phyloP scores from a whole-genome alignment of 2,888 invertebrate species.

The Patella pellucida region DNA sequence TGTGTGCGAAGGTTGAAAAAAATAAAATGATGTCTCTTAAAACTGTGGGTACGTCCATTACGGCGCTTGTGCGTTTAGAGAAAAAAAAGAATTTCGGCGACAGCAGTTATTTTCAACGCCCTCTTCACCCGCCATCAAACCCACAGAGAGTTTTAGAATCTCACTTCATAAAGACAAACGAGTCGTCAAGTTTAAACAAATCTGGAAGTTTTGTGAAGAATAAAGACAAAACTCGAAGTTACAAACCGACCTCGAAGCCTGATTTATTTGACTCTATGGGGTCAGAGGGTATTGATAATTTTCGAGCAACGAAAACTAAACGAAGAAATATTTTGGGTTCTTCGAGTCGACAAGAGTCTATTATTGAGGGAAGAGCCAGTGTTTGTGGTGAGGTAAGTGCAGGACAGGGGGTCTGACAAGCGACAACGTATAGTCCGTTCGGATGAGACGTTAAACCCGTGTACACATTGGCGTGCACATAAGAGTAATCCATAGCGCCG shows the following conservation, averaged over 20 bases:
- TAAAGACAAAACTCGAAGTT: neutral
- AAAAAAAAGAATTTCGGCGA: neutral
- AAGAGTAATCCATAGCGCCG: no score
- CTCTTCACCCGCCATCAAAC: neutral
- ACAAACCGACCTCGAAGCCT: neutral
- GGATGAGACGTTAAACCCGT: no score
- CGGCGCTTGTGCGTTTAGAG: neutral
- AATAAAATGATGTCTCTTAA: neutral
- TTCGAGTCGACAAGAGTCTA: neutral
- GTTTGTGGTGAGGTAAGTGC: no score
- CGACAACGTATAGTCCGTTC: no score
- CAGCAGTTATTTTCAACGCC: neutral
- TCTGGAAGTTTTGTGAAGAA: neutral
- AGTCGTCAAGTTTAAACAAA: neutral
- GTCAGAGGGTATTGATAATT: neutral
- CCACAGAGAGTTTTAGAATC: neutral
- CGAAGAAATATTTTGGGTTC: neutral
- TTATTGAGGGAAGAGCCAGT: neutral
- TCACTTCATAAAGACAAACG: neutral
- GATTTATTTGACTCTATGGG: neutral
- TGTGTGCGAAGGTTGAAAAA: no score
- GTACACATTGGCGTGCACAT: no score
- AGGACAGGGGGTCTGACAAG: no score
- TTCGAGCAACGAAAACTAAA: neutral
- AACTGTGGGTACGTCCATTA: neutral